Conservation (phyloP, 2,113 vertebrate genomes). For the Albula glossodonta region DNA sequence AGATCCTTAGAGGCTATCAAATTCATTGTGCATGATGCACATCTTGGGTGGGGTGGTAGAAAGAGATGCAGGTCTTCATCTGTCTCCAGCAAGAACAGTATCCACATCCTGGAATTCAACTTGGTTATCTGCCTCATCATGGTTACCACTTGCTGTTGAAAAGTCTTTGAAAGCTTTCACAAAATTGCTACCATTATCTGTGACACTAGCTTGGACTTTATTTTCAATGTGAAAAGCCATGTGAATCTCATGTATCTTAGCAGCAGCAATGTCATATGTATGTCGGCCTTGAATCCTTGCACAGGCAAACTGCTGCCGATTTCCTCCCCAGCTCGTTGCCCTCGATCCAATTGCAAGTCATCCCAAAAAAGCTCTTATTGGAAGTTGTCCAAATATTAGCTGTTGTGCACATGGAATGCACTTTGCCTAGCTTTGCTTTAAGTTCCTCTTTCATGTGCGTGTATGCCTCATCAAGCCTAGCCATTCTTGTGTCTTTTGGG, state of each 20-base stretch:
- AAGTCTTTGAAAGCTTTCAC: conserved; percentile 67
- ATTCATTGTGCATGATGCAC: conserved; percentile 62
- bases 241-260: conserved; percentile 63
- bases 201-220: conserved; percentile 66
- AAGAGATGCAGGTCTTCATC: conserved; percentile 65
- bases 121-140: conserved; percentile 51
- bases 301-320: conserved; percentile 50
- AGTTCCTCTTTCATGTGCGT: conserved; percentile 41
- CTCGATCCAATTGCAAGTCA: conserved; percentile 48
- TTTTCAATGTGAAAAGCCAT: conserved; percentile 62
- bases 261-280: conserved; percentile 57
- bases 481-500: not conserved
- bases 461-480: not conserved
- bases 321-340: conserved; percentile 8
- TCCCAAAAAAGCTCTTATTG: conserved; percentile 64
- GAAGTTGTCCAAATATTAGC: conserved; percentile 65
- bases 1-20: conserved; percentile 65
- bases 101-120: conserved; percentile 61
- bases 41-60: conserved; percentile 60
- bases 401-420: conserved; percentile 69
- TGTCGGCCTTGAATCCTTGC: conserved; percentile 52
- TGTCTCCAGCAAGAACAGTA: conserved; percentile 57
- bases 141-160: conserved; percentile 42
- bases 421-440: conserved; percentile 60
- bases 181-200: conserved; percentile 67